phyloP scores from a whole-genome alignment of 2,797 vertebrate species.

The Gallinago solitaria region DNA sequence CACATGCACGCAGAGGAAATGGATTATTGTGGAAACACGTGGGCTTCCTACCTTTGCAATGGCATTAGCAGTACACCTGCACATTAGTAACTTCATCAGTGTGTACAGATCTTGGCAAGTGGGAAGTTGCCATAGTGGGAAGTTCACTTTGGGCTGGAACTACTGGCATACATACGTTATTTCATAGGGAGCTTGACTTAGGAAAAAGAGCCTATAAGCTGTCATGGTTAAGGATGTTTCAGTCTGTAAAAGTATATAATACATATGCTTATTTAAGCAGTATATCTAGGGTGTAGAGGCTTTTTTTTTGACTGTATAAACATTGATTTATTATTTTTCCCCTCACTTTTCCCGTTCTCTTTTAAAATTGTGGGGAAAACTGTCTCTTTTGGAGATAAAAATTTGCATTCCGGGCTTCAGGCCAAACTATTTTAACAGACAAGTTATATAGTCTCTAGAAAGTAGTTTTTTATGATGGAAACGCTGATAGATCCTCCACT shows the following conservation, averaged over 20 bases:
- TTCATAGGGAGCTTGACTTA: background rate
- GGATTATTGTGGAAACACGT: background rate
- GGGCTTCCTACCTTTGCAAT: background rate
- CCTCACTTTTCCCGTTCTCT: background rate
- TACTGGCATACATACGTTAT: accelerated
- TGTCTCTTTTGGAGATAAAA: conserved; percentile 65
- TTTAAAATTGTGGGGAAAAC: conserved; percentile 50
- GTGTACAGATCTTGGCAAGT: background rate
- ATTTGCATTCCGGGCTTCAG: conserved; percentile 75
- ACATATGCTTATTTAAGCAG: background rate
- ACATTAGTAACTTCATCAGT: background rate
- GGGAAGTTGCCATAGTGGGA: background rate
- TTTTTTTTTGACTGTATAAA: conserved; percentile 17
- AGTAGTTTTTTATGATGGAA: conserved; percentile 68
- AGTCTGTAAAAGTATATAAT: background rate
- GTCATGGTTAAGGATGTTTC: background rate
- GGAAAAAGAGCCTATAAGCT: background rate
- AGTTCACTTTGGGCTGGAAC: background rate
- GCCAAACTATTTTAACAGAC: conserved; percentile 74
- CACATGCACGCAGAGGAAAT: accelerated
- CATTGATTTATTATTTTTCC: background rate
- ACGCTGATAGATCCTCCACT: conserved; percentile 40
- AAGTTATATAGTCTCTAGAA: conserved; percentile 65
- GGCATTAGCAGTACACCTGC: background rate
- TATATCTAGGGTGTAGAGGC: background rate